phyloP scores from a whole-genome alignment of 2,888 invertebrate genomes.

The Andrena chrysosceles region DNA sequence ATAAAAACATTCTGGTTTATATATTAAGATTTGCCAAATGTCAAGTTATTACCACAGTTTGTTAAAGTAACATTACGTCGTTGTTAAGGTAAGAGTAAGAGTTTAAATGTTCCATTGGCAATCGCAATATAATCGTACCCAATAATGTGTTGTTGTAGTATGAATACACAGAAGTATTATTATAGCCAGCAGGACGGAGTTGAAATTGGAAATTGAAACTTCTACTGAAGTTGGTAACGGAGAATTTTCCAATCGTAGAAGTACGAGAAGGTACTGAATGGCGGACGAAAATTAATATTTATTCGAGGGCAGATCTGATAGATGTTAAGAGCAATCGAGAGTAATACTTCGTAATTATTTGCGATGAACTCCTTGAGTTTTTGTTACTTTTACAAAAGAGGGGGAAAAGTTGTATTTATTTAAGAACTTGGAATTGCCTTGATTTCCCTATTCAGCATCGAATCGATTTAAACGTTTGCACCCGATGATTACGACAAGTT shows the following conservation, averaged over 20 bases:
- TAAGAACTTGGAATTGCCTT: constrained; percentile 48
- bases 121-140: too few relatives aligned
- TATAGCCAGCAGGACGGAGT: too few relatives aligned
- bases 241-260: not conserved
- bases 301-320: not conserved
- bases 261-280: not conserved
- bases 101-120: too few relatives aligned
- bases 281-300: constrained; percentile 10
- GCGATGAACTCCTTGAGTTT: constrained; percentile 8
- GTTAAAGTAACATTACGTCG: too few relatives aligned
- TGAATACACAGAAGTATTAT: too few relatives aligned
- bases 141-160: too few relatives aligned
- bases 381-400: constrained; percentile 8
- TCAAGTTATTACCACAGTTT: too few relatives aligned
- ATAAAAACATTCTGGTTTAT: too few relatives aligned
- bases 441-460: constrained; percentile 32
- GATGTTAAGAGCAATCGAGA: constrained; percentile 1
- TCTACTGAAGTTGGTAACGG: not conserved
- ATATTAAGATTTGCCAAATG: too few relatives aligned
- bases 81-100: too few relatives aligned
- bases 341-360: constrained; percentile 27
- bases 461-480: constrained; percentile 31
- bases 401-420: constrained; percentile 38
- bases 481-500: constrained; percentile 16
- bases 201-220: too few relatives aligned